Evolutionary conservation across 2,113 vertebrate species (phyloP).

Genomic region (Geococcyx californianus): DNA sequence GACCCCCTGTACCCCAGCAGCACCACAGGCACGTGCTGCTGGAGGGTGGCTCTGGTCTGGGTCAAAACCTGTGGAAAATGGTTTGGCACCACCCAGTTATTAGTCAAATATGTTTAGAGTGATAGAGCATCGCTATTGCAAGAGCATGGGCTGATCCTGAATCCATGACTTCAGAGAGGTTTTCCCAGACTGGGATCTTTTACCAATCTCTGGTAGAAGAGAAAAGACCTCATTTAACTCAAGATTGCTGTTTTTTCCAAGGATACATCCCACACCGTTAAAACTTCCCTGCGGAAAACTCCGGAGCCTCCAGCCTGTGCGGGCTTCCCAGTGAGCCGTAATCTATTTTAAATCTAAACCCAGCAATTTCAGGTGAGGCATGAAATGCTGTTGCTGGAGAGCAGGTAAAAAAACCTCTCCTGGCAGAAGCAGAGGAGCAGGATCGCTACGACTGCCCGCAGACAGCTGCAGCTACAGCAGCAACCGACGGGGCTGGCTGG

Average conservation of each 20-base stretch:
- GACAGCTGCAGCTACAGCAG: not conserved
- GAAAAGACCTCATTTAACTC: not conserved
- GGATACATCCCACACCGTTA: not conserved
- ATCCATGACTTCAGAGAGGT: fast-evolving
- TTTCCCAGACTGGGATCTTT: fast-evolving
- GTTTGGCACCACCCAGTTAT: too few relatives aligned
- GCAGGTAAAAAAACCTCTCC: too few relatives aligned
- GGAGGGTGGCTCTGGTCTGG: not conserved
- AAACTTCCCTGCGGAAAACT: not conserved
- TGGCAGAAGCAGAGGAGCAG: not conserved
- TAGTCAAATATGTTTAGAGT: fast-evolving
- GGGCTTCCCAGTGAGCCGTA: fast-evolving
- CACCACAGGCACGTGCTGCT: not conserved
- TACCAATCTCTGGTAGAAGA: not conserved
- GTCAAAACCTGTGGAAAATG: fast-evolving
- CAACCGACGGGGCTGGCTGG: too few relatives aligned
- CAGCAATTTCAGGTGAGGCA: not conserved
- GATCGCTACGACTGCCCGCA: fast-evolving
- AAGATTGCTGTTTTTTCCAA: not conserved
- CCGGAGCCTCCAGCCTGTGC: fast-evolving
- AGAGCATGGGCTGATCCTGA: not conserved
- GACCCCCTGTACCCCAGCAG: not conserved
- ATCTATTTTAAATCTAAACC: not conserved
- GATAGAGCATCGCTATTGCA: not conserved
- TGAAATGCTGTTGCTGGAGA: not conserved